Evolutionary conservation across 2,797 vertebrate genomes (phyloP), one percentile per base, ranked within the genome.

Genomic region (Esox lucius): DNA sequence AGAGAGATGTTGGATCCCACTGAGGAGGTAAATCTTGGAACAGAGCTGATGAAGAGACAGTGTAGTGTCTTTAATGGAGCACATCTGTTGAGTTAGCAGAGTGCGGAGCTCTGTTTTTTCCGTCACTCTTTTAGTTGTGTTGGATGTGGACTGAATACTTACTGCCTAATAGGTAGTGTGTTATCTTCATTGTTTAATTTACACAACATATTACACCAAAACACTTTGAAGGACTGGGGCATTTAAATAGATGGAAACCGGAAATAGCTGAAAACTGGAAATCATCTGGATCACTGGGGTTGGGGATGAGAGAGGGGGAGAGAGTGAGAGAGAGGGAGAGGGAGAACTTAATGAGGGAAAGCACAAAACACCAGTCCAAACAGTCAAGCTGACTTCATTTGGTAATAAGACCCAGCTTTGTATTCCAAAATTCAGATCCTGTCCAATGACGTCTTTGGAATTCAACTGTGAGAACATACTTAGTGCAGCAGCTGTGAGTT

Each of bases 31-130:
- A 62, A 65, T 24, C n/a, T 19, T 15, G n/a, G 68, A 62, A 7
- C 17, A 39, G 67, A 51, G 31, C 65, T 22, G n/a, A n/a, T 19
- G 56, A 78, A 48, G 4, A 28, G 82, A 86, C 68, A 83, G 70
- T 73, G 35, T 48, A 74, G 75, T 31, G 28, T 78, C 71, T 12
- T 1, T 89, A 90, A 94, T 90, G 71, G 74, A 78, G 91, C 75
- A 84, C 90, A 91, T 85, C 87, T 92, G 91, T 86, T 76, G 70
- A 78, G 72, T 74, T 74, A 66, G 71, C 78, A 73, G 72, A 24
- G 51, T 1, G 42, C 12, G 46, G 42, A 13, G 42, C 42, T 11
- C 42, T 46, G 12, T 81, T 80, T 82, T 82, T 81, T 61, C 76
- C 70, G 86, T 83, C 3, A 31, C 66, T 70, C 73, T 69, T 75